Evolutionary conservation across 1,140 invertebrate species (phyloP), one percentile per base, ranked within the genome.

Genomic region (Whitmania pigra): DNA sequence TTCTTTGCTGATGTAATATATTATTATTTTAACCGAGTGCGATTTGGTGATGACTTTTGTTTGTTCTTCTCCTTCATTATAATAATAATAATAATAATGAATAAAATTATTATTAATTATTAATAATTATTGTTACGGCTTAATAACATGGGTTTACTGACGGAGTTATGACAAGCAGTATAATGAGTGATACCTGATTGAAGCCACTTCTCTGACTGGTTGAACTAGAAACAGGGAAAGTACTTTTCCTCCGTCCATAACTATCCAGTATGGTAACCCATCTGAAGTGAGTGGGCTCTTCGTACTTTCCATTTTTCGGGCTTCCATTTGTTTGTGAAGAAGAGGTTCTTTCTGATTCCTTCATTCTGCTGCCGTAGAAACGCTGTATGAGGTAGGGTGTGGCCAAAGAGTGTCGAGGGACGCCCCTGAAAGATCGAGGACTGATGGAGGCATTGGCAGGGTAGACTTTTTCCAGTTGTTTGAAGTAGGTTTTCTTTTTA

Each of bases 201-300:
- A 49, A 13, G 15, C 43, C 9, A 17, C 43, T 49, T 17, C 43
- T 49, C 43, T 49, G 43, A 49, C 43, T 49, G 9, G 43, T 49
- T n/a, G 57, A 31, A n/a, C 22, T 63, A 13, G 57, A 25, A 22
- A 63, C 29, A 13, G 57, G 57, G 22, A 63, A 63, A 25, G 57
- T 63, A 63, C 57, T 63, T 31, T 63, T 63, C 57, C 57, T 63
- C 18, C 57, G 22, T 15, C 57, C 57, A 31, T 63, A 63, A 25
- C 22, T 25, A 63, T 63, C 57, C 13, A 63, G 22, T 15, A 63
- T 31, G 9, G 57, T 63, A 7, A 63, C 29, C 57, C 57, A 63
- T 63, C 57, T 63, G 57, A 63, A 63, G 29, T 63, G 57, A 25
- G 57, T 63, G 22, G 57, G 57, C 20, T 63, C 57, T 18, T 63